Base-by-base conservation (phyloP, 2,113 vertebrate species). In the Bos indicus region DNA sequence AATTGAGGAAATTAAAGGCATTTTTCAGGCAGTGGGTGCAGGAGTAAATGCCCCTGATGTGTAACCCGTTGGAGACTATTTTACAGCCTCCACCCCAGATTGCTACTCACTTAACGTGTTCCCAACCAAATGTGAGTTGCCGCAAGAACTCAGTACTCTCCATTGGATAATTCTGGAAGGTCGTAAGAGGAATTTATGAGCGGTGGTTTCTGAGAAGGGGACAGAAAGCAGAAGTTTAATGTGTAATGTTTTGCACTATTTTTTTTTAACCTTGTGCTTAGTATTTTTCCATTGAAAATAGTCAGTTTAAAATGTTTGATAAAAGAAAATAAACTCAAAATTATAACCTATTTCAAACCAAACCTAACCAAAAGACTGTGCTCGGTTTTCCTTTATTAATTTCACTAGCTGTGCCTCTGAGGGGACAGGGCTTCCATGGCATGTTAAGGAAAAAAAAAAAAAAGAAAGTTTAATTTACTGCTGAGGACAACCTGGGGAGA, bases 241-340 rank as follows among this genome's bases (percentile, higher is more conserved):
- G 62, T 93, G 91, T 90, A 90, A 90, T 88, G 52, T 52, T 94
- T 95, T 81, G 52, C 14, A 91, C 17, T 21, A 48, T 93, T 97
- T 84, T 71, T 71, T 77, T 91, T 77, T 88, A 56, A 94, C n/a
- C 46, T 89, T 43, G 46, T 92, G 36, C 30, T 86, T 88, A 93
- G 77, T 59, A 96, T 43, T 96, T 98, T 97, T 95, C 92, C 94
- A 91, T 19, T 77, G 51, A 88, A 96, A 95, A 78, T 56, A 62
- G 25, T 56, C 93, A 78, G 33, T 85, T 97, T 92, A 62, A 96
- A 94, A 62, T 46, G 43, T 67, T 89, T 62, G 26, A 26, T 87
- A 52, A 64, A 90, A 87, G 64, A 36, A 62, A 87, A 57, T 62
- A 62, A 28, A 40, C 26, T 16, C 77, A 85, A 82, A 94, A 62